Conservation (phyloP, 2,113 vertebrate genomes). For the Anseranas semipalmata region DNA sequence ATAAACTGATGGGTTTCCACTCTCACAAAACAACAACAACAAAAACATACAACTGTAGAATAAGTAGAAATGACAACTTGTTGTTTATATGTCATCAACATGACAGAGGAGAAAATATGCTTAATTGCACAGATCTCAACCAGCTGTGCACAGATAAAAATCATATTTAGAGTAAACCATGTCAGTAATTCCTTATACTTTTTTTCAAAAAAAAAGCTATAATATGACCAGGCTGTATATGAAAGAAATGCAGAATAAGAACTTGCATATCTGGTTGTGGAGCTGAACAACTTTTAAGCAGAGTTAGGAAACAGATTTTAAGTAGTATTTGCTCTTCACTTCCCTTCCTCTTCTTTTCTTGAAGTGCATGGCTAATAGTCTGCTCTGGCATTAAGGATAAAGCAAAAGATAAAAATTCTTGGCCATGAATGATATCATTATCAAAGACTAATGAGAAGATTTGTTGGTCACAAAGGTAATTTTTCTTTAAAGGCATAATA, state of each 20-base stretch:
- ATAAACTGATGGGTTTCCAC: not conserved
- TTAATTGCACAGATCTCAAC: not conserved
- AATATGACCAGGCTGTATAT: not conserved
- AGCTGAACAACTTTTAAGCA: not conserved
- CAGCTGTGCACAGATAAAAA: not conserved
- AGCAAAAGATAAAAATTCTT: not conserved
- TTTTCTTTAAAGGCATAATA: not conserved
- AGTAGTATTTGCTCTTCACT: not conserved
- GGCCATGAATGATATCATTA: not conserved
- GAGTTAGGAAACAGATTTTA: not conserved
- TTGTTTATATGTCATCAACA: not conserved
- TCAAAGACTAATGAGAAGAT: not conserved
- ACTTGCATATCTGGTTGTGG: not conserved
- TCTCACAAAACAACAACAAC: not conserved
- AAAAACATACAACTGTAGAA: not conserved
- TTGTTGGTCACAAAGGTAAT: not conserved
- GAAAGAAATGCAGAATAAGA: not conserved
- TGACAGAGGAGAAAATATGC: not conserved
- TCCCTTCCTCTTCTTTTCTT: not conserved
- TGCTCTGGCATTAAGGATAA: not conserved
- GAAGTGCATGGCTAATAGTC: not conserved
- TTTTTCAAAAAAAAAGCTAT: not conserved
- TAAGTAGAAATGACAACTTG: not conserved
- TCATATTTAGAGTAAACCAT: not conserved
- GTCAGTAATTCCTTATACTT: not conserved